phyloP scores from a whole-genome alignment of 2,797 vertebrate genomes.

The Australoheros facetus region DNA sequence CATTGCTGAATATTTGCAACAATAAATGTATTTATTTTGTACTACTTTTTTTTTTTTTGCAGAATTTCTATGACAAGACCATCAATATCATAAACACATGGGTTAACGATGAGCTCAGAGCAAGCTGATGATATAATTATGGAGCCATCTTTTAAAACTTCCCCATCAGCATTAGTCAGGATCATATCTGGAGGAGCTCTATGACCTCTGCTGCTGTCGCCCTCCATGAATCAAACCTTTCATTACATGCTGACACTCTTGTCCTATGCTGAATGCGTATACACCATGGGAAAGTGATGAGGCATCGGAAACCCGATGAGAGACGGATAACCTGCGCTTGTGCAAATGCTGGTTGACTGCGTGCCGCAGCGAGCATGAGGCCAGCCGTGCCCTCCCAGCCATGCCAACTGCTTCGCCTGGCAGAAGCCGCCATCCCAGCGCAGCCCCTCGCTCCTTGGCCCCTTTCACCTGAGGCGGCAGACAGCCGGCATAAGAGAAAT shows the following conservation, averaged over 20 bases:
- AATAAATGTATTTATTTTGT: background rate
- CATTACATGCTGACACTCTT: slow-evolving; percentile 72
- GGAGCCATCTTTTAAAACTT: slow-evolving; percentile 60
- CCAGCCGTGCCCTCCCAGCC: slow-evolving; percentile 46
- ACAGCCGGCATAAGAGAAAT: slow-evolving; percentile 74
- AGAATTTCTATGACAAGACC: background rate
- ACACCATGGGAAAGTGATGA: slow-evolving; percentile 70
- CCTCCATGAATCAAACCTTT: slow-evolving; percentile 79
- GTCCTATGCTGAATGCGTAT: slow-evolving; percentile 50
- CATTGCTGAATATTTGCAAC: no score
- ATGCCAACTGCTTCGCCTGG: slow-evolving; percentile 61
- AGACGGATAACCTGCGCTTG: slow-evolving; percentile 70
- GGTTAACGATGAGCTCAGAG: slow-evolving; percentile 17
- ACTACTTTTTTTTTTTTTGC: background rate
- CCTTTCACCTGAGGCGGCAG: slow-evolving; percentile 70
- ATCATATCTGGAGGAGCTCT: slow-evolving; percentile 74
- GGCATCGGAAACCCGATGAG: slow-evolving; percentile 65
- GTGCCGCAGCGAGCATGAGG: background rate
- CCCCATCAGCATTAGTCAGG: slow-evolving; percentile 73
- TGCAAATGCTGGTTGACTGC: slow-evolving; percentile 41
- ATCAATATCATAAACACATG: slow-evolving; percentile 14
- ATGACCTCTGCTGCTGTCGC: slow-evolving; percentile 75
- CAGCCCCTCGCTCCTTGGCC: slow-evolving; percentile 33
- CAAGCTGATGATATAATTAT: slow-evolving; percentile 63
- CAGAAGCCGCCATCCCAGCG: slow-evolving; percentile 42